A percentile compares a stretch with the other conserved stretches of the same genome.
phyloP scores from a whole-genome alignment of 2,797 vertebrate genomes.

The Tokudaia tokunoshimensis region DNA sequence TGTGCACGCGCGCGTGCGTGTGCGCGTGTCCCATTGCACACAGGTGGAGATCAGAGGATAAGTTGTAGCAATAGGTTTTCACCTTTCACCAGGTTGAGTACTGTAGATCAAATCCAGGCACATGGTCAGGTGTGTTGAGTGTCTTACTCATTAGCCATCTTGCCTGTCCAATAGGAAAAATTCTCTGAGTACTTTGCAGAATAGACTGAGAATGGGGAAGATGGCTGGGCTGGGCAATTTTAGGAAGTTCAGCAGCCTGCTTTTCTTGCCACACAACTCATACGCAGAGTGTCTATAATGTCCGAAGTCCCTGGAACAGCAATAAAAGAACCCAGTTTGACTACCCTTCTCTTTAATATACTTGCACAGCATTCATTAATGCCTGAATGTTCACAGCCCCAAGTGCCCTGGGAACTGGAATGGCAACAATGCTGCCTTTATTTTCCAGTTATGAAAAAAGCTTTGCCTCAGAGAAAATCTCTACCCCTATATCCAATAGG shows the following conservation, averaged over 20 bases:
- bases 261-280: not conserved
- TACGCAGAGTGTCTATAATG: not conserved
- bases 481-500: not conserved
- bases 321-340: not conserved
- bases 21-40: not conserved
- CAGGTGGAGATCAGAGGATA: not conserved
- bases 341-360: not conserved
- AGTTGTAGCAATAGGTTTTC: not conserved
- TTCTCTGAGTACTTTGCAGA: not conserved
- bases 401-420: not conserved
- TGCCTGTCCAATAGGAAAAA: not conserved
- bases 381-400: not conserved
- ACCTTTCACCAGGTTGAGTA: not conserved
- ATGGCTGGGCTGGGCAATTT: not conserved
- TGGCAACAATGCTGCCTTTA: not conserved
- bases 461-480: not conserved
- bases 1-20: not conserved
- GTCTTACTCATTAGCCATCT: not conserved
- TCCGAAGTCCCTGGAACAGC: not conserved
- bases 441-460: not conserved
- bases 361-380: not conserved
- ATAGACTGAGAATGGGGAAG: not conserved
- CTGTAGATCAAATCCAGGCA: not conserved
- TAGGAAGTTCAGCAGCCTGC: not conserved
- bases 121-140: not conserved